Conservation (phyloP, 2,797 vertebrate species). For the Phalanger gymnotis region DNA sequence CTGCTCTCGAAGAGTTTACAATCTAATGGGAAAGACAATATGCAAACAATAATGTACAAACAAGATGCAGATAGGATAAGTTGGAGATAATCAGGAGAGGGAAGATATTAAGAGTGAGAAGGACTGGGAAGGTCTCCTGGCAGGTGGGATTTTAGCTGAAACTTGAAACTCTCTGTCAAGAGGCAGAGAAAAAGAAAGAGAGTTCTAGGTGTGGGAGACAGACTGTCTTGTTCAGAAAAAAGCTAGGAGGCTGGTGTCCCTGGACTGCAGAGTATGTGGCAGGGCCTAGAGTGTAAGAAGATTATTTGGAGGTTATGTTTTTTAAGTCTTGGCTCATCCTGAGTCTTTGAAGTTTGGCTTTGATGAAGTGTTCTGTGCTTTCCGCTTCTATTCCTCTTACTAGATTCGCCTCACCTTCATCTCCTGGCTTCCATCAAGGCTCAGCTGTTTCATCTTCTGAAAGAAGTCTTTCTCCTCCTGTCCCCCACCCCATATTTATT, state of each 20-base stretch:
- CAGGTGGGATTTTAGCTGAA: not conserved
- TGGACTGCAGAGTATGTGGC: not conserved
- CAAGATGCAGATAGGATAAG: not conserved
- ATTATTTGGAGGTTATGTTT: not conserved
- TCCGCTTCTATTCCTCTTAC: not conserved
- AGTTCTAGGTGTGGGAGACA: not conserved
- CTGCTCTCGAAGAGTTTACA: not conserved
- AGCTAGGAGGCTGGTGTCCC: not conserved
- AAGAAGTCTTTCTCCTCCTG: not conserved
- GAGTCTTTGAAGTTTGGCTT: not conserved
- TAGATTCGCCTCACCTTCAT: not conserved
- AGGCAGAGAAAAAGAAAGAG: not conserved
- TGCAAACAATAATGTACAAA: not conserved
- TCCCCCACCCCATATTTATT: not conserved
- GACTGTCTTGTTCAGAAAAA: not conserved
- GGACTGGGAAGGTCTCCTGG: not conserved
- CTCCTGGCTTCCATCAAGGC: not conserved
- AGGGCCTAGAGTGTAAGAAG: not conserved
- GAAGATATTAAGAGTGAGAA: not conserved
- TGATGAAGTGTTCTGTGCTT: not conserved
- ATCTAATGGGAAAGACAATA: not conserved
- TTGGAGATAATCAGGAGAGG: not conserved
- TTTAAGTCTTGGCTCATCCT: not conserved
- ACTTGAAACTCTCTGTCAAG: not conserved
- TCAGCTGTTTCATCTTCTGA: not conserved